phyloP scores from a whole-genome alignment of 2,113 vertebrate genomes.

The Stegostoma tigrinum region DNA sequence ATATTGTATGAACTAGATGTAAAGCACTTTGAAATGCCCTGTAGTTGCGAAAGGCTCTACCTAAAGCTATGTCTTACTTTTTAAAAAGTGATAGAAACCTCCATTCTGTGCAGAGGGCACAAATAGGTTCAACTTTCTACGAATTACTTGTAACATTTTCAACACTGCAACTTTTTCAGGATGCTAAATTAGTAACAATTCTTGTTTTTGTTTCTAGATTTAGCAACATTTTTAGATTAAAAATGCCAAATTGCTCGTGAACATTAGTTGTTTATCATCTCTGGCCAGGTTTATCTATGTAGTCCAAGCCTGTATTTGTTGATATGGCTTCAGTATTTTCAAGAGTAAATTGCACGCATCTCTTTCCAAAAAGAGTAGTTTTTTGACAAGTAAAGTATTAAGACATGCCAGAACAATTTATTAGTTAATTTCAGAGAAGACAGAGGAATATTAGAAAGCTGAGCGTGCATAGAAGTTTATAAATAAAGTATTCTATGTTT shows the following conservation, averaged over 20 bases:
- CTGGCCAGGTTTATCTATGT: neutral
- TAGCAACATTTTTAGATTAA: conserved; percentile 7
- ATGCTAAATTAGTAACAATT: neutral
- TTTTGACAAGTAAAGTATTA: neutral
- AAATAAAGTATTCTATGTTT: neutral
- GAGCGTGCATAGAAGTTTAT: neutral
- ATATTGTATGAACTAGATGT: neutral
- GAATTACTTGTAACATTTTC: neutral
- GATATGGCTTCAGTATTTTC: neutral
- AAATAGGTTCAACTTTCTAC: neutral
- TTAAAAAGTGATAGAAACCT: neutral
- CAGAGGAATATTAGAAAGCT: neutral
- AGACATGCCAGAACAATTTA: neutral
- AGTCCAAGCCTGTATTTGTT: neutral
- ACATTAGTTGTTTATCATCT: neutral
- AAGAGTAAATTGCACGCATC: neutral
- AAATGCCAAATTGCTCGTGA: neutral
- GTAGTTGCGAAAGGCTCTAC: neutral
- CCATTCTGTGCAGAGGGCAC: neutral
- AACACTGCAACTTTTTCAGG: neutral
- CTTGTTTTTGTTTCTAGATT: neutral
- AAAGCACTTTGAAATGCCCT: neutral
- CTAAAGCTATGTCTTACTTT: neutral
- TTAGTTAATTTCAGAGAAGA: neutral
- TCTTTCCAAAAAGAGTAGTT: neutral